Percentiles rank a stretch among this genome's conserved stretches.
These are phyloP conservation scores for Nemotelus pantherinus DNA, from an alignment of 2,888 invertebrate genomes.

Conservation along the genomic window DNA sequence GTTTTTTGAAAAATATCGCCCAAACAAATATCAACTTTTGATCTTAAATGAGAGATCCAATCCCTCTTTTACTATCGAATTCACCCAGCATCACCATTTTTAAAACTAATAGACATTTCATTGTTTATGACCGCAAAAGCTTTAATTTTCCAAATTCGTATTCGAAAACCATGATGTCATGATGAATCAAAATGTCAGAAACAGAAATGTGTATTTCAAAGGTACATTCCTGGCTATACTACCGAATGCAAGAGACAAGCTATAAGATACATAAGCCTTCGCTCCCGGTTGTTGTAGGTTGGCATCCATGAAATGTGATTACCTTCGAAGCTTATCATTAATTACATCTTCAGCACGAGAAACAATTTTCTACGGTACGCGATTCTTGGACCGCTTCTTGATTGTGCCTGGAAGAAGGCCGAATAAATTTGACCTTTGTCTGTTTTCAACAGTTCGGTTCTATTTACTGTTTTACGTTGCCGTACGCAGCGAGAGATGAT, in stretches of 20 bases:
- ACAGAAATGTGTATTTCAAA: not conserved
- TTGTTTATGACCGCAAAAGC: too few species aligned
- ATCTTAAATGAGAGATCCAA: too few species aligned
- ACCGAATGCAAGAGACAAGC: not conserved
- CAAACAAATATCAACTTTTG: too few species aligned
- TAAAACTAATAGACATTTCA: too few species aligned
- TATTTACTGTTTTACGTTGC: too few species aligned
- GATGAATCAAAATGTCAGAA: conserved; percentile 33
- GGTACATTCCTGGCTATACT: not conserved
- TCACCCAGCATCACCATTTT: too few species aligned
- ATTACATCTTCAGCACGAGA: conserved; percentile 47
- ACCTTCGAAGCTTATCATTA: conserved; percentile 41
- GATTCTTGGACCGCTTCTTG: not conserved
- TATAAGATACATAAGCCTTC: not conserved
- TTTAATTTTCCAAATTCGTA: not conserved
- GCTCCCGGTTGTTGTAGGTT: not conserved
- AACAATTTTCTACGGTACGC: conserved; percentile 42
- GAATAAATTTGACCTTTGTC: conserved; percentile 21
- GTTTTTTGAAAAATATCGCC: too few species aligned
- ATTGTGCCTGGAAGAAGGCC: not conserved
- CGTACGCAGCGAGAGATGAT: too few species aligned
- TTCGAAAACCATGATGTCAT: conserved; percentile 1
- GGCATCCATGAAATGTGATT: conserved; percentile 21
- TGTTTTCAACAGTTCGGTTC: not conserved
- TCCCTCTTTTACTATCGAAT: too few species aligned